Evolutionary conservation across 2,113 vertebrate species (phyloP).

Genomic region (Grus americana): DNA sequence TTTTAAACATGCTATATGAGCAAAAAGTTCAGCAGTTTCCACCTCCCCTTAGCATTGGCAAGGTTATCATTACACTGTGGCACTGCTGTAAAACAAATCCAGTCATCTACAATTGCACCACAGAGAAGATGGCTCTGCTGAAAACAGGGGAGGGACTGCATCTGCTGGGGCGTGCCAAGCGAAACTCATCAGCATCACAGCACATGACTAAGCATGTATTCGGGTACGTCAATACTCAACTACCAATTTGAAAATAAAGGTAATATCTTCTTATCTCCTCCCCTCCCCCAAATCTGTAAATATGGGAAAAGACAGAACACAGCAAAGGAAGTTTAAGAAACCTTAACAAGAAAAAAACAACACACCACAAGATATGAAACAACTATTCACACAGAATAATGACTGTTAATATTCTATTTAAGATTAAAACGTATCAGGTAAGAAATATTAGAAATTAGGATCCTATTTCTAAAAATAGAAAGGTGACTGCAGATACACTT

Average conservation of each 20-base stretch:
- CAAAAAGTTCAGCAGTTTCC: not conserved
- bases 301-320: accelerated
- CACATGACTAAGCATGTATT: not conserved
- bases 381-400: not conserved
- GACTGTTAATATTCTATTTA: not conserved
- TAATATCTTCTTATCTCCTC: not conserved
- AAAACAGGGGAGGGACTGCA: not conserved
- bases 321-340: not conserved
- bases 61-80: not conserved
- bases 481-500: not conserved
- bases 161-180: not conserved
- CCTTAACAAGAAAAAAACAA: not conserved
- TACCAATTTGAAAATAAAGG: not conserved
- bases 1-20: not conserved
- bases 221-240: not conserved
- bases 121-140: not conserved
- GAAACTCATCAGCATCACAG: conserved; percentile 14
- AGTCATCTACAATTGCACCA: conserved; percentile 19
- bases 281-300: not conserved
- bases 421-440: not conserved
- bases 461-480: not conserved
- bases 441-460: not conserved
- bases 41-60: not conserved
- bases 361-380: not conserved
- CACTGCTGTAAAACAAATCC: conserved; percentile 13